phyloP scores from a whole-genome alignment of 2,888 invertebrate species.

The Hirudinaria manillensis region DNA sequence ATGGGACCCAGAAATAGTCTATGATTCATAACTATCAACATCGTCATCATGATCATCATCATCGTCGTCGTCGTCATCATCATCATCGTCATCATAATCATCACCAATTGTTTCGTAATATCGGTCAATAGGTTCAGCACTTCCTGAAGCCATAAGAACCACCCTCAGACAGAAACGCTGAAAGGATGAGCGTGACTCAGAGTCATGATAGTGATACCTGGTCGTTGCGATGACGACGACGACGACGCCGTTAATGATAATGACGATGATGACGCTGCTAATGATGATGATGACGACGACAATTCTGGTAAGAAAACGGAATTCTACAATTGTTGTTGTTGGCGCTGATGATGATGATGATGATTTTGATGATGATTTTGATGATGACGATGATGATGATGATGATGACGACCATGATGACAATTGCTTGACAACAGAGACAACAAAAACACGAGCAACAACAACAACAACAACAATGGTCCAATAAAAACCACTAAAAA shows the following conservation, averaged over 20 bases:
- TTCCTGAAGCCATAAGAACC: not conserved
- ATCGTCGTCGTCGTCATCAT: constrained; percentile 29
- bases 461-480: not conserved
- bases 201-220: not conserved
- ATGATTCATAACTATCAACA: too few relatives aligned
- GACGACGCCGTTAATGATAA: too few relatives aligned
- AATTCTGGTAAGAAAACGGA: too few relatives aligned
- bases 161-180: not conserved
- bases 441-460: not conserved
- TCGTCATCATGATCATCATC: constrained; percentile 23
- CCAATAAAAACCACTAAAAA: not conserved
- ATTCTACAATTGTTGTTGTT: too few relatives aligned
- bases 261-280: too few relatives aligned
- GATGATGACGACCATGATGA: constrained; percentile 16
- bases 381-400: constrained; percentile 24
- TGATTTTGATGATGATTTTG: not conserved
- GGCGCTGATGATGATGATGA: not conserved
- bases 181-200: not conserved
- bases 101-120: constrained; percentile 8
- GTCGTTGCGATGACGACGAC: not conserved
- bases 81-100: constrained; percentile 28
- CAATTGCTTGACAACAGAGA: not conserved
- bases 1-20: too few relatives aligned
- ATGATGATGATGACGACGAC: too few relatives aligned
- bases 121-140: not conserved